Percentiles rank a stretch among this genome's conserved stretches.
Conservation (phyloP, 2,113 vertebrate species). For the Paedocypris sp. region DNA sequence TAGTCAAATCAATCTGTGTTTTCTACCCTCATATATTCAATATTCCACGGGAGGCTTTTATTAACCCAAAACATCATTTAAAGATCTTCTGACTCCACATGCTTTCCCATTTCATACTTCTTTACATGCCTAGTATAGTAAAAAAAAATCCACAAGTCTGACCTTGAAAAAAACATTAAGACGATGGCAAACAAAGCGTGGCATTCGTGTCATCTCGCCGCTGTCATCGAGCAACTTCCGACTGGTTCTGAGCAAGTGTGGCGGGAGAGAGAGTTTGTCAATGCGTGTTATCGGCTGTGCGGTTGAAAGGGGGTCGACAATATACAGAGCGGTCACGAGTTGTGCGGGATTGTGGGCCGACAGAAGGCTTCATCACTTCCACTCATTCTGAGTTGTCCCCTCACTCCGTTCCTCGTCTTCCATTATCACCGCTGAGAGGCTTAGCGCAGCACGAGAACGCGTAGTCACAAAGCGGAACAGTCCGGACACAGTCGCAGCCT, state of each 20-base stretch:
- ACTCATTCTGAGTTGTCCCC: constrained; percentile 48
- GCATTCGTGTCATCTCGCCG: not conserved
- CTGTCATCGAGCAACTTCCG: constrained; percentile 14
- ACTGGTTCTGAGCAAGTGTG: not conserved
- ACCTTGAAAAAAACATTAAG: not conserved
- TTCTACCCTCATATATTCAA: too few species aligned
- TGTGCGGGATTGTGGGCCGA: constrained; percentile 26
- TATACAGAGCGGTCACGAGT: constrained; percentile 44
- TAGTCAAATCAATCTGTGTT: too few species aligned
- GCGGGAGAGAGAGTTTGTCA: not conserved
- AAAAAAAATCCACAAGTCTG: not conserved
- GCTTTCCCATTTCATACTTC: too few species aligned
- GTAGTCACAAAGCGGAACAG: constrained; percentile 52
- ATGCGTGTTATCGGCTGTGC: constrained; percentile 12
- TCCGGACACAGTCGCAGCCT: constrained; percentile 28
- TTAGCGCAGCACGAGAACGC: constrained; percentile 48
- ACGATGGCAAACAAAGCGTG: not conserved
- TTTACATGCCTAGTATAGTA: not conserved
- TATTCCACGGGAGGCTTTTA: too few species aligned
- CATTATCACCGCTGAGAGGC: constrained; percentile 55
- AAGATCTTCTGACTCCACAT: too few species aligned
- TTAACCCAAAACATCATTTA: too few species aligned
- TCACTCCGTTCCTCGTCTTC: constrained; percentile 39
- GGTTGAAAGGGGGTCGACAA: constrained; percentile 40
- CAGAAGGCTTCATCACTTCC: constrained; percentile 44